Conservation (phyloP, 2,797 vertebrate species). For the Urophycis tenuis region DNA sequence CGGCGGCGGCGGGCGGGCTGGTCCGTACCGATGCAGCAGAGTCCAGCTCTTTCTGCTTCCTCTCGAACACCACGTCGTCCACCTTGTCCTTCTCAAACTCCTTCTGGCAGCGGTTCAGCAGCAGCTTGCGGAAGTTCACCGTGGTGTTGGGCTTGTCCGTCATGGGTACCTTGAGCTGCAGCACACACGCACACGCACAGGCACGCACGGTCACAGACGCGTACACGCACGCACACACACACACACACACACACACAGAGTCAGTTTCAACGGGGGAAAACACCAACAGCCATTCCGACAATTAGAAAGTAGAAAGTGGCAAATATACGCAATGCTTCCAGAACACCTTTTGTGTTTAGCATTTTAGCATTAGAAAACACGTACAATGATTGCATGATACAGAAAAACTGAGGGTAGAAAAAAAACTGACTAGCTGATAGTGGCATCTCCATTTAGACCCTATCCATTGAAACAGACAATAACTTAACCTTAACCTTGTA, state of each 20-base stretch:
- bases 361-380: neutral
- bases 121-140: constrained; percentile 93
- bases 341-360: neutral
- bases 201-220: neutral
- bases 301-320: too few relatives aligned
- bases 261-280: too few relatives aligned
- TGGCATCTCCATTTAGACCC: neutral
- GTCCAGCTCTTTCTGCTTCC: constrained; percentile 94
- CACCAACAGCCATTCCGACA: too few relatives aligned
- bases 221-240: neutral
- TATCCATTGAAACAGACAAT: too few relatives aligned
- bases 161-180: constrained; percentile 90
- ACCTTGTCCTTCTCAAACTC: constrained; percentile 98
- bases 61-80: constrained; percentile 94
- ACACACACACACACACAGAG: neutral
- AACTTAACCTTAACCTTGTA: too few relatives aligned
- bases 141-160: constrained; percentile 89
- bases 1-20: too few relatives aligned
- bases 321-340: too few relatives aligned
- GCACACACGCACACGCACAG: neutral
- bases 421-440: neutral
- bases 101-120: constrained; percentile 96
- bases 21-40: constrained; percentile 78
- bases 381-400: too few relatives aligned
- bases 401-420: too few relatives aligned